Evolutionary conservation across 2,888 invertebrate genomes (phyloP), one percentile per base, ranked within the genome.

Genomic region (Spisula solida): DNA sequence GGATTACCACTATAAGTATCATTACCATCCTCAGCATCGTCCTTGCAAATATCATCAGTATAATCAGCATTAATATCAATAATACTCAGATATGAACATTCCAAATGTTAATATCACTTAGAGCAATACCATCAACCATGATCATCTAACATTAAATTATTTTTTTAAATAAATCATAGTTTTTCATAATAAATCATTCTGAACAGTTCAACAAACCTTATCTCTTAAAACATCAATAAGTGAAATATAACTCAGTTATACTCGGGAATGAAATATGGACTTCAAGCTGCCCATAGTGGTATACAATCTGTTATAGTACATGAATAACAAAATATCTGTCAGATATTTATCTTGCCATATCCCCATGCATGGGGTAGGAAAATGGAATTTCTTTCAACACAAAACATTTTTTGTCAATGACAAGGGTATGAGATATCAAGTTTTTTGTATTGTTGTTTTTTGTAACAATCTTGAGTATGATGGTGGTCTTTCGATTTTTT

Each of bases 401-500:
- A 25, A 51, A n/a, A n/a, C 20, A 12, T n/a, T 66, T 66, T 66
- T 66, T 66, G 25, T 66, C 10, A 66, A n/a, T 66, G 60, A 66
- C 60, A 66, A 66, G n/a, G n/a, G 60, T 66, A 8, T 25, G 25
- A 41, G 41, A 66, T 66, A 66, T 66, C 60, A 66, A 10, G n/a
- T 66, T 66, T 66, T 66, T 66, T 66, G 60, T 66, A 66, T 66
- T 66, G 25, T 66, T 66, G 60, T 66, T 66, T 66, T 51, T 16
- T 25, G n/a, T 66, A 66, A 25, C 60, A 66, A 66, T 66, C n/a
- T 66, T 66, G n/a, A n/a, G 60, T 66, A 66, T 66, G 60, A 66
- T 66, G 60, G 60, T 66, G 60, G 60, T 66, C 60, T 25, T 41
- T 41, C 41, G 2, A 41, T 41, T 41, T 41, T 41, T 41, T 41